phyloP scores from a whole-genome alignment of 2,797 vertebrate species.

The Hippocampus kuda region DNA sequence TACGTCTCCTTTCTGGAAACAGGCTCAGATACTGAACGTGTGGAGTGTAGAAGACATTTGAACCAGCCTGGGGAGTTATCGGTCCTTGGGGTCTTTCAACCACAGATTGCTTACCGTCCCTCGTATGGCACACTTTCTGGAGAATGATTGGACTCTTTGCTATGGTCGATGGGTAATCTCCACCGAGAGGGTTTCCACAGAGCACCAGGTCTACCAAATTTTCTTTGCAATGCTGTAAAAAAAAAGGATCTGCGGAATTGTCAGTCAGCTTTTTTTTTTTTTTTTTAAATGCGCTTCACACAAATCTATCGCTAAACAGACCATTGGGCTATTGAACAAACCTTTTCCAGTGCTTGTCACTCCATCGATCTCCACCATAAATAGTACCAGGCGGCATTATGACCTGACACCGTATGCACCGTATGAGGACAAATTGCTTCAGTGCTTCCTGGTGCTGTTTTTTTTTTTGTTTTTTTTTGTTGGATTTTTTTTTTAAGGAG shows the following conservation, averaged over 20 bases:
- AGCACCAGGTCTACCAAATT: background rate
- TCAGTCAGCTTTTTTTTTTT: background rate
- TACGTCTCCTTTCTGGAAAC: too few species aligned
- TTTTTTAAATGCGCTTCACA: background rate
- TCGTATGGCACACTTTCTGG: too few species aligned
- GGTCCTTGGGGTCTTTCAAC: too few species aligned
- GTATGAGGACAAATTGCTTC: background rate
- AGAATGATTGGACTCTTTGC: too few species aligned
- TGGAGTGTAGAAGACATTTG: too few species aligned
- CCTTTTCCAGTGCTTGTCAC: background rate
- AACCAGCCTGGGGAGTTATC: too few species aligned
- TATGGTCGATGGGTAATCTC: too few species aligned
- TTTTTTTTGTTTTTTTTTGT: background rate
- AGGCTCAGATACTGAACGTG: too few species aligned
- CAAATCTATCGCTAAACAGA: conserved; percentile 1
- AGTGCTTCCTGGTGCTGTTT: background rate
- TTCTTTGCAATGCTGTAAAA: background rate
- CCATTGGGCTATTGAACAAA: background rate
- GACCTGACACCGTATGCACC: background rate
- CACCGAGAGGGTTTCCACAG: too few species aligned
- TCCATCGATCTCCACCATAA: background rate
- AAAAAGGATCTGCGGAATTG: background rate
- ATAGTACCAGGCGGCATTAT: background rate
- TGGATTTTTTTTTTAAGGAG: background rate
- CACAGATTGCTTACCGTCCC: too few species aligned